A percentile compares a stretch with the other conserved stretches of the same genome.
phyloP scores from a whole-genome alignment of 1,140 invertebrate genomes.

The Caenorhabditis remanei region DNA sequence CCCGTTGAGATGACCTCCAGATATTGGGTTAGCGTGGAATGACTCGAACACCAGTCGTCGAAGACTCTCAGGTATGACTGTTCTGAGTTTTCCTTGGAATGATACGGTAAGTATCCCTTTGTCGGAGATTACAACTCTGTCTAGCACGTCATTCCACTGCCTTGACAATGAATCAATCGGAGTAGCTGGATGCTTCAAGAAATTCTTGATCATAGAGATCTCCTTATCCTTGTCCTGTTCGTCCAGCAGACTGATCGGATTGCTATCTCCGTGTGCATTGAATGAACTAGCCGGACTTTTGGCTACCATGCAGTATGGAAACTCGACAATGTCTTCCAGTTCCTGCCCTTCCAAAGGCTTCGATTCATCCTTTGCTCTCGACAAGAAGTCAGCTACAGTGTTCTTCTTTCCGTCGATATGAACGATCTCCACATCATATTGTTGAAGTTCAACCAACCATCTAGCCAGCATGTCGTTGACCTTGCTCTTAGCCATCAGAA shows the following conservation, averaged over 20 bases:
- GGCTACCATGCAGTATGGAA: constrained; percentile 4
- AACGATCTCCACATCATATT: not conserved
- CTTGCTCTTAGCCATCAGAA: not conserved
- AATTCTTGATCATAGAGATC: not conserved
- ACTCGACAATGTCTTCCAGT: constrained; percentile 3
- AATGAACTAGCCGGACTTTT: not conserved
- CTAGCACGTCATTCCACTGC: not conserved
- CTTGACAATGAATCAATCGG: not conserved
- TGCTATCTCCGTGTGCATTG: not conserved
- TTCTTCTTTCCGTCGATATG: constrained; percentile 55
- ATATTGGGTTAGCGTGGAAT: not conserved
- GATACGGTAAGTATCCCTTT: not conserved
- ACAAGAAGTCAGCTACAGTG: constrained; percentile 39
- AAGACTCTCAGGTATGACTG: not conserved
- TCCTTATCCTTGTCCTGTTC: not conserved
- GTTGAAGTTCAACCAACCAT: constrained; percentile 51
- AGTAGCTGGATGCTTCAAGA: not conserved
- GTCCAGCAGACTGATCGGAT: not conserved
- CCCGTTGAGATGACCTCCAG: not conserved
- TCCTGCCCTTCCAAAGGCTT: not conserved
- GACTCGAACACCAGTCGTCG: not conserved
- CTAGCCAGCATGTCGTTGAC: not conserved
- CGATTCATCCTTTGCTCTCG: not conserved
- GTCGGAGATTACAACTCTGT: not conserved
- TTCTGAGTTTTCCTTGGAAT: not conserved